A percentile compares a stretch with the other conserved stretches of the same genome.
Evolutionary conservation across 2,113 vertebrate species (phyloP).

Genomic region (Colinus virginianus): DNA sequence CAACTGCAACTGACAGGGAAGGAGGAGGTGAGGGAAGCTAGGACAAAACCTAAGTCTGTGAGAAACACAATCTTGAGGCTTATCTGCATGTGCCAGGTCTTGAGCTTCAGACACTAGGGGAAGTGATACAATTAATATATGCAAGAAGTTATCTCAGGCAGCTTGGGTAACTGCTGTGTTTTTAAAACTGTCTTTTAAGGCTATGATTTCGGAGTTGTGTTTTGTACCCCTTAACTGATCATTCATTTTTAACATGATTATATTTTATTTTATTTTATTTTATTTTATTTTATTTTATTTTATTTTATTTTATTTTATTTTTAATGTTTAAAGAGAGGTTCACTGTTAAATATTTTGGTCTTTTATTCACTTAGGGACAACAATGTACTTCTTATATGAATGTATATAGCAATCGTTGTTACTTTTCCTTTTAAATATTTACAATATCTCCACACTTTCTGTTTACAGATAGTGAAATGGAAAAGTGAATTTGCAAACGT

Average conservation of each 20-base stretch:
- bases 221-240: slow-evolving; percentile 46
- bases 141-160: slow-evolving; percentile 6
- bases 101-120: background rate
- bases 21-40: background rate
- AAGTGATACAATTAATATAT: background rate
- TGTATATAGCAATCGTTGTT: background rate
- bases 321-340: background rate
- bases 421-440: background rate
- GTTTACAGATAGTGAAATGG: background rate
- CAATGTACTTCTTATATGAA: background rate
- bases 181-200: slow-evolving; percentile 25
- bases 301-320: slow-evolving; percentile 1
- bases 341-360: slow-evolving; percentile 10
- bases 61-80: background rate
- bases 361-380: background rate
- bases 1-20: background rate
- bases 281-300: background rate
- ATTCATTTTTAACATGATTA: slow-evolving; percentile 17
- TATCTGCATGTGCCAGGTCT: background rate
- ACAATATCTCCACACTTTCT: background rate
- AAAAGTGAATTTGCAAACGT: background rate
- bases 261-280: background rate
- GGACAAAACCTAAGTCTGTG: background rate
- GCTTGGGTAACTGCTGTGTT: slow-evolving; percentile 19
- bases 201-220: background rate